Conservation (phyloP, 2,113 vertebrate genomes). For the Vanacampus margaritifer region DNA sequence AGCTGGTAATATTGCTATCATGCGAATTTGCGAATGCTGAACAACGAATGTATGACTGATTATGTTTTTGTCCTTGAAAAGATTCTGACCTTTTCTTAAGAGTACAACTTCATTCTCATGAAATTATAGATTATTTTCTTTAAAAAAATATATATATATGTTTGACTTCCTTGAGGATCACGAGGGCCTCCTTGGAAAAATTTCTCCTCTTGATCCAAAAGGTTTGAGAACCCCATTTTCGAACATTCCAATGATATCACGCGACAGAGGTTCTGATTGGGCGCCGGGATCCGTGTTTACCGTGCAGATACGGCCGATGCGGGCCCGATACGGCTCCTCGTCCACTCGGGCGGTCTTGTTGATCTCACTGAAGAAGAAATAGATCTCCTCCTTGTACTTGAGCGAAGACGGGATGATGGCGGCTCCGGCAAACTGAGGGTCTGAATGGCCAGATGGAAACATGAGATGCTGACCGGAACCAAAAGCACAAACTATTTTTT, state of each 20-base stretch:
- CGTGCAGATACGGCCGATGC: constrained; percentile 78
- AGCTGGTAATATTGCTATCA: too few species aligned
- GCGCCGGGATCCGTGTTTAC: constrained; percentile 32
- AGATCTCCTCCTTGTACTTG: constrained; percentile 74
- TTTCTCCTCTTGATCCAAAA: background rate
- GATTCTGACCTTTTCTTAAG: too few species aligned
- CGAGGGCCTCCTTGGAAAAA: too few species aligned
- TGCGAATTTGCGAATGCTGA: background rate
- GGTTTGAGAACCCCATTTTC: background rate
- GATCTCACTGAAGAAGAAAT: constrained; percentile 80
- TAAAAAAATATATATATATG: too few species aligned
- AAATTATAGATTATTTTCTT: too few species aligned
- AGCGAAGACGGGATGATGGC: constrained; percentile 63
- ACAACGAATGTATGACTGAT: too few species aligned
- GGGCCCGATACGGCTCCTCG: constrained; percentile 73
- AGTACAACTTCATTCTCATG: too few species aligned
- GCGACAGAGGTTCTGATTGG: background rate
- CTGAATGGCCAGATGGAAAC: constrained; percentile 42
- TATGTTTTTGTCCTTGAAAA: too few species aligned
- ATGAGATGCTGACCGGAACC: background rate
- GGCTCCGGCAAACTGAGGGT: constrained; percentile 76
- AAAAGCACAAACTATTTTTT: background rate
- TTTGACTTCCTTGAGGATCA: too few species aligned
- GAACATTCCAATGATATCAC: background rate
- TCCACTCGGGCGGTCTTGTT: constrained; percentile 72